Base-by-base conservation (phyloP, 2,113 vertebrate species). In the Rhinolophus sinicus region DNA sequence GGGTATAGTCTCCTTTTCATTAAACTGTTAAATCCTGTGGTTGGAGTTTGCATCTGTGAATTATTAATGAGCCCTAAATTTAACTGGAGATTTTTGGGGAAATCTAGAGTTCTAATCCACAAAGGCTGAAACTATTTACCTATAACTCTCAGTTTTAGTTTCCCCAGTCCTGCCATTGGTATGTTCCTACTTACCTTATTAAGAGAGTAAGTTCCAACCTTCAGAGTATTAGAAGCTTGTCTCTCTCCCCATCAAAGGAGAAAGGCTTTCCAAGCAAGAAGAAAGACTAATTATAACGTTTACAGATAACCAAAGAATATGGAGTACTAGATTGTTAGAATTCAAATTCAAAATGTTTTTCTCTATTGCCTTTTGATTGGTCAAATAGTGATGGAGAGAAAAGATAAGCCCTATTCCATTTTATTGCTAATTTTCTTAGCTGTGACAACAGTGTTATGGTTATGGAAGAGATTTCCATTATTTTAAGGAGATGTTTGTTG, bases 41-140 rank as follows among this genome's bases (percentile, higher is more conserved):
- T 54, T 60, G 78, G 38, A 78, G 44, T n/a, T 70, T 77, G n/a
- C n/a, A 5, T 69, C 82, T 92, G 47, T 77, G 73, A 93, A 96
- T 93, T 82, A 70, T 8, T 95, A 85, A 96, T 94, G 80, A 90
- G 44, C 81, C 56, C 56, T 81, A 83, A 94, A 90, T 81, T 91
- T 80, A 90, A 77, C 21, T 70, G 35, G 35, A 85, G 19, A 72
- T 40, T 92, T 24, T 1, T 1, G 6, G 56, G 65, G 13, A 0
- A 81, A 62, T 50, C 18, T 26, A 86, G 16, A 92, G 18, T 89
- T 94, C 54, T 73, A 94, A 93, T 75, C 58, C 80, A 80, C 19
- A 35, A 18, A 83, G 52, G 26, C 52, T 78, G 6, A 75, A 93
- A 84, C 12, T 52, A 19, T 87, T 47, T 50, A 30, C 75, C 47